These are phyloP conservation scores for Synanthedon andrenaeformis DNA, from an alignment of 2,888 invertebrate genomes.

Conservation along the genomic window DNA sequence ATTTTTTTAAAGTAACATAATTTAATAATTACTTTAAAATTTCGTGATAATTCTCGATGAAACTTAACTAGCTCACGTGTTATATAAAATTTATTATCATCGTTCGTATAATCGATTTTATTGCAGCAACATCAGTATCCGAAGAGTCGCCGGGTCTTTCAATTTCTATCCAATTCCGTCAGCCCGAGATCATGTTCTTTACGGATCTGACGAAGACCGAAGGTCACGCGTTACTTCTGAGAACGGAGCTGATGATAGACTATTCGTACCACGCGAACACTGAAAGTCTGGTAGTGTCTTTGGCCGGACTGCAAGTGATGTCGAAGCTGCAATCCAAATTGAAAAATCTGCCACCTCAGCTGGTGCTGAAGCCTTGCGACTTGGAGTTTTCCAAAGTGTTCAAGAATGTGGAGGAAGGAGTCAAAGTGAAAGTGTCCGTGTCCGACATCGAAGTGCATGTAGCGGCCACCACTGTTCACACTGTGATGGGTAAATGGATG, in stretches of 20 bases:
- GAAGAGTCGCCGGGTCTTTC: slow-evolving; percentile 71
- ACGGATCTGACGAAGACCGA: slow-evolving; percentile 74
- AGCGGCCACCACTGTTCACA: slow-evolving; percentile 79
- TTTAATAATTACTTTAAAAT: too few relatives aligned
- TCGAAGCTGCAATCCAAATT: slow-evolving; percentile 71
- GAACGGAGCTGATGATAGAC: slow-evolving; percentile 77
- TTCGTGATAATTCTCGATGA: too few relatives aligned
- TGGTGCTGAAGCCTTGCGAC: slow-evolving; percentile 77
- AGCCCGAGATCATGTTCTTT: slow-evolving; percentile 82
- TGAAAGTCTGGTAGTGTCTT: slow-evolving; percentile 69
- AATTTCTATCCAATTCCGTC: slow-evolving; percentile 78
- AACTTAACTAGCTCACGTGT: too few relatives aligned
- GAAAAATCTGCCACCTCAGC: slow-evolving; percentile 66
- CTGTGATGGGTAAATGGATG: slow-evolving; percentile 66
- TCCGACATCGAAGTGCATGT: slow-evolving; percentile 79
- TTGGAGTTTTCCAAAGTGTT: slow-evolving; percentile 75
- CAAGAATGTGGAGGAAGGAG: slow-evolving; percentile 74
- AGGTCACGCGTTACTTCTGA: slow-evolving; percentile 75
- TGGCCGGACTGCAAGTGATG: slow-evolving; percentile 56
- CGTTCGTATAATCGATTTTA: background rate
- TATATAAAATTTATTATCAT: too few relatives aligned
- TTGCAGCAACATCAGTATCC: slow-evolving; percentile 53
- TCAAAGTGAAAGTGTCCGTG: slow-evolving; percentile 74
- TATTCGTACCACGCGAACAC: slow-evolving; percentile 76
- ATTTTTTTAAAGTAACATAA: too few relatives aligned